Base-by-base conservation (phyloP, 2,113 vertebrate genomes). In the Cnemophilus loriae region DNA sequence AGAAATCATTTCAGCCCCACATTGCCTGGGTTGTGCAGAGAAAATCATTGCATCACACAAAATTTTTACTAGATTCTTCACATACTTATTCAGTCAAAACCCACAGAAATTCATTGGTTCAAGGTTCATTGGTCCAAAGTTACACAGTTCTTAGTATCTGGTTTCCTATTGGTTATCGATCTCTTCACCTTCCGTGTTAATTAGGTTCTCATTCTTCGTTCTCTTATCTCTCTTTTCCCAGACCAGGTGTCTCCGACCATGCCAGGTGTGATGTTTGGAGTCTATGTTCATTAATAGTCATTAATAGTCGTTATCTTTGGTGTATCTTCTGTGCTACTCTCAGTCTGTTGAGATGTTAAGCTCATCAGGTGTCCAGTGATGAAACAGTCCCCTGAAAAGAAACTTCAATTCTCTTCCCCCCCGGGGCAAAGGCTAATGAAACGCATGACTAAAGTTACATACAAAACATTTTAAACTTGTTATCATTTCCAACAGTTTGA, bases 391-490 rank as follows among this genome's bases (percentile, higher is more conserved):
- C 26, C 26, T 60, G 16, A 61, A 61, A 32, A 80, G 27, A 56
- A 56, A 56, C 10, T 32, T 61, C 10, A 37, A 3, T 61, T 53
- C 33, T 13, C 21, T 44, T 35, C 10, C 21, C 13, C 33, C 21
- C 21, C 0, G 0, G 8, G 13, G 16, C 56, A 71, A 61, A 61
- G 47, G 27, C 0, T 0, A 53, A 44, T 33, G 61, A 61, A 83
- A 53, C 32, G 4, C 21, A 8, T 83, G 46, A 32, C 32, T 84
- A 7, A 71, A 52, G 27, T 37, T 53, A 32, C 7, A 21, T 32
- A 4, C n/a, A 46, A 37, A 35, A 44, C 32, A 7, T 1, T 20
- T 46, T 21, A 21, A 37, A 53, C 21, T 32, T 44, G 21, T 21
- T 32, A 9, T 52, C 0, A 8, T 71, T 71, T 44, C 26, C 26